Base-by-base conservation (phyloP, 2,797 vertebrate genomes). In the Pseudochromis fuscus region DNA sequence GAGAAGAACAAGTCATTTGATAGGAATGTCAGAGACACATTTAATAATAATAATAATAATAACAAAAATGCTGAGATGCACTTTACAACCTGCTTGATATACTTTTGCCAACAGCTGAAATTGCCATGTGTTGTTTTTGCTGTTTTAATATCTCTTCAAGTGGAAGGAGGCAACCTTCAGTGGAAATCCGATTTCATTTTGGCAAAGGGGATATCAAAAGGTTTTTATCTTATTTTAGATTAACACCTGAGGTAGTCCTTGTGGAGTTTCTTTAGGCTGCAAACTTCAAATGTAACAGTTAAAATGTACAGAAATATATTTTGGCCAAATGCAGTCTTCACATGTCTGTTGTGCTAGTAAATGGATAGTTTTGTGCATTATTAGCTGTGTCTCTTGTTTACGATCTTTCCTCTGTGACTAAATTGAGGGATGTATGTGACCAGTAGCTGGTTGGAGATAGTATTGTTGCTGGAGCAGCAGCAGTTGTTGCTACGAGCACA, bases 151-250 rank as follows among this genome's bases (percentile, higher is more conserved):
- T 57, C 16, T 21, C 19, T n/a, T n/a, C n/a, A n/a, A n/a, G n/a
- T n/a, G n/a, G n/a, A n/a, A n/a, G n/a, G 86, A 89, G 91, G 38
- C 48, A 4, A 55, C 38, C 5, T 84, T 83, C 91, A 89, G 58
- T 90, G 88, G 75, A 84, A 86, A 88, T 86, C n/a, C 23, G 11
- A 25, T 82, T 86, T 57, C 27, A 72, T 33, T 48, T 77, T 83
- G 81, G 83, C 65, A 37, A 75, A 77, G 66, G 75, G 72, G 81
- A 89, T 91, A 84, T 91, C 75, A 86, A 84, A 67, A 71, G 84
- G 77, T 65, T 56, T 84, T 56, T 57, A 50, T 46, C 35, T 28
- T 40, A 48, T 70, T 80, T 50, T 35, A 46, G 18, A 61, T 69
- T 66, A 64, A 25, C 16, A 38, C 75, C 10, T 21, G 52, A 53